phyloP scores from a whole-genome alignment of 1,140 invertebrate species.

The Leguminivora glycinivorella region DNA sequence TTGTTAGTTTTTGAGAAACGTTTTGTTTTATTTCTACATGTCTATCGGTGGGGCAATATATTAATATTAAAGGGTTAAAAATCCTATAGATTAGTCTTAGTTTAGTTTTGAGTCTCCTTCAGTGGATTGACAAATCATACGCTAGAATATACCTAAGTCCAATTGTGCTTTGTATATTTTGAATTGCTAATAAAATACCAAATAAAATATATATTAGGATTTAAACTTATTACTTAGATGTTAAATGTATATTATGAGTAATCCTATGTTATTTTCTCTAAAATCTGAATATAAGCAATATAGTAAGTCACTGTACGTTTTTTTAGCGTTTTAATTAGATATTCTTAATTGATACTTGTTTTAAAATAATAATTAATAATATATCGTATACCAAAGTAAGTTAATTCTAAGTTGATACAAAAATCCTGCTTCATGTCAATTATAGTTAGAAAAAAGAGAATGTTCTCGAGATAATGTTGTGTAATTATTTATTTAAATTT shows the following conservation, averaged over 20 bases:
- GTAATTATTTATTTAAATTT: slow-evolving; percentile 52
- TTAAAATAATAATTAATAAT: slow-evolving; percentile 34
- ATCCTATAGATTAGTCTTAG: slow-evolving; percentile 55
- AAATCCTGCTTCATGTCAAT: slow-evolving; percentile 73
- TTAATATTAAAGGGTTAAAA: slow-evolving; percentile 56
- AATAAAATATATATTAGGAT: slow-evolving; percentile 48
- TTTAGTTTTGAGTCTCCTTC: slow-evolving; percentile 55
- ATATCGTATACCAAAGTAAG: slow-evolving; percentile 48
- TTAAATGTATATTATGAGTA: slow-evolving; percentile 25
- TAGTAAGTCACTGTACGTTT: slow-evolving; percentile 17
- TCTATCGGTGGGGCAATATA: slow-evolving; percentile 63
- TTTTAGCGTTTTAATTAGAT: slow-evolving; percentile 29
- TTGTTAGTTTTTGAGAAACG: slow-evolving; percentile 19
- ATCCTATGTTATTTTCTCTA: slow-evolving; percentile 1
- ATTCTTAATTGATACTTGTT: slow-evolving; percentile 30
- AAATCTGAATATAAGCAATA: slow-evolving; percentile 7
- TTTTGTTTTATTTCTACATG: slow-evolving; percentile 43
- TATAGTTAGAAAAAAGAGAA: slow-evolving; percentile 64
- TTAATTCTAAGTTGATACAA: slow-evolving; percentile 34
- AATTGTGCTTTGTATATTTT: slow-evolving; percentile 70
- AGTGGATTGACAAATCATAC: slow-evolving; percentile 71
- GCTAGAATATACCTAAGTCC: slow-evolving; percentile 78
- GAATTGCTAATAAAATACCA: slow-evolving; percentile 64
- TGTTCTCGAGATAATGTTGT: slow-evolving; percentile 54
- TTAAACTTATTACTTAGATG: not conserved